These are phyloP conservation scores for Sturmia bella DNA, from an alignment of 2,888 invertebrate genomes.

Conservation along the genomic window DNA sequence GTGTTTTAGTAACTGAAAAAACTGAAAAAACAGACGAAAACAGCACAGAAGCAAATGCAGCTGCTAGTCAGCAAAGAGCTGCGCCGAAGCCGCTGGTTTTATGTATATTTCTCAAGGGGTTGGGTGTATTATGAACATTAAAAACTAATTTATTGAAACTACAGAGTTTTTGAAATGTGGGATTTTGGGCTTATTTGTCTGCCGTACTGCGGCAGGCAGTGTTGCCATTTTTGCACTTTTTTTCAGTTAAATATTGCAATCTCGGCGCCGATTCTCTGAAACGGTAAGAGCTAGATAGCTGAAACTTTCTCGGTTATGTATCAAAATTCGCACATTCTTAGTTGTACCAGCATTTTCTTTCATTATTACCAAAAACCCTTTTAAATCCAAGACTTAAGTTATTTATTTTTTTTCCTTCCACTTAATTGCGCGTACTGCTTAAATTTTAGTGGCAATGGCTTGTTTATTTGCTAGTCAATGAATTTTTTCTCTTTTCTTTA, in stretches of 20 bases:
- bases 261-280: too few species aligned
- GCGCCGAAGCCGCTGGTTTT: slow-evolving; percentile 36
- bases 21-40: slow-evolving; percentile 26
- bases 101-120: slow-evolving; percentile 26
- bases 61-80: slow-evolving; percentile 47
- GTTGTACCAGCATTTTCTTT: not conserved
- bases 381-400: too few species aligned
- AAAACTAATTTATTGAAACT: too few species aligned
- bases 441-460: slow-evolving; percentile 42
- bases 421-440: not conserved
- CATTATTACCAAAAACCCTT: too few species aligned
- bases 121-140: not conserved
- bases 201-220: too few species aligned
- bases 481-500: not conserved
- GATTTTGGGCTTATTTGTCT: too few species aligned
- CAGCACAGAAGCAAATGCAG: slow-evolving; percentile 62
- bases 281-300: too few species aligned
- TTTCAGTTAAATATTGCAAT: too few species aligned
- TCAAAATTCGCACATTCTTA: too few species aligned
- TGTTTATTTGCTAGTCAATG: slow-evolving; percentile 49
- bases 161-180: too few species aligned
- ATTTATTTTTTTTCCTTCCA: not conserved
- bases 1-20: slow-evolving; percentile 31
- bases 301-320: too few species aligned
- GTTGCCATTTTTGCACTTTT: too few species aligned